These are phyloP conservation scores for Jordanella pulchra DNA, from an alignment of 2,797 vertebrate species.

Conservation along the genomic window DNA sequence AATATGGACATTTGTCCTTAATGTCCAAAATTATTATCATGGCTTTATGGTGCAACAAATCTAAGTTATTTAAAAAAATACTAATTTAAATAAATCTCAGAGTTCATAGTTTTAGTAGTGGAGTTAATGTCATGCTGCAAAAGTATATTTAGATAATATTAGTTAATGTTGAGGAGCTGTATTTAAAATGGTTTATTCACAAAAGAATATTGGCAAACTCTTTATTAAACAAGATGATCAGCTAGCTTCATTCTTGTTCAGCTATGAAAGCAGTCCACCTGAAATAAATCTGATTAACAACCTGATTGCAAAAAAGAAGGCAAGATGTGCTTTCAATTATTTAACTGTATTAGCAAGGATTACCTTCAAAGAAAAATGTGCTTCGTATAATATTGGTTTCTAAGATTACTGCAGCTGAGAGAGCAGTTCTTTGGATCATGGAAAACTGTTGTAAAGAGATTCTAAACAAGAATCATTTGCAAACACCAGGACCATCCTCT, in stretches of 20 bases:
- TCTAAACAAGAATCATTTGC: not conserved
- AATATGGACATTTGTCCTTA: no score
- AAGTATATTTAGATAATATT: not conserved
- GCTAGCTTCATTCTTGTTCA: not conserved
- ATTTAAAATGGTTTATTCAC: no score
- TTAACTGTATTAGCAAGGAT: not conserved
- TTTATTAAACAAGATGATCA: not conserved
- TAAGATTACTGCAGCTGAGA: not conserved
- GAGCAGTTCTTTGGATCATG: no score
- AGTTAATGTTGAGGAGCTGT: not conserved
- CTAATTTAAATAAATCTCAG: no score
- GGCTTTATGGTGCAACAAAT: no score
- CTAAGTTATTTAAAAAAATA: no score
- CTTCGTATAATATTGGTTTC: not conserved
- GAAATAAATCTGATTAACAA: not conserved
- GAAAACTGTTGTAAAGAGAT: not conserved
- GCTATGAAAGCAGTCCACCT: not conserved
- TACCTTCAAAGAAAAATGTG: not conserved
- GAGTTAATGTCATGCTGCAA: no score
- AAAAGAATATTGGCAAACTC: not conserved
- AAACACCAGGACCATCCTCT: not conserved
- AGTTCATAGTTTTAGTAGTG: no score
- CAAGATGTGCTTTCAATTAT: not conserved
- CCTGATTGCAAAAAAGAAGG: not conserved
- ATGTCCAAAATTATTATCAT: no score